Evolutionary conservation across 2,888 invertebrate genomes (phyloP), one percentile per base, ranked within the genome.

Genomic region (Salticus scenicus): DNA sequence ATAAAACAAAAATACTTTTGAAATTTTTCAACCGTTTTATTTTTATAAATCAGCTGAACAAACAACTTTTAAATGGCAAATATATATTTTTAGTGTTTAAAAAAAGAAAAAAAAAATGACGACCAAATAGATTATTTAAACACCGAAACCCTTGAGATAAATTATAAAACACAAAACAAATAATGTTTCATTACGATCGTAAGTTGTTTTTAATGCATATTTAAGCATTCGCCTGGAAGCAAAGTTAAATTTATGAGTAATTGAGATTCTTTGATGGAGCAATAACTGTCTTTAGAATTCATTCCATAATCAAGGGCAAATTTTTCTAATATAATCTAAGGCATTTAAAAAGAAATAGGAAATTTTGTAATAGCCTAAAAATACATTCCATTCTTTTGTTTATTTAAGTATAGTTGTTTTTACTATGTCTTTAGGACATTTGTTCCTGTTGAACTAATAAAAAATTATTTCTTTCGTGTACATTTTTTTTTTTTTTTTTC

Each of bases 141-240:
- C 73, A 67, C 28, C 69, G 57, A 63, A 84, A 77, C 83, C 83
- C 77, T 66, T 73, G 83, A 77, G 83, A 84, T 66, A 84, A 77
- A 84, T 84, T 77, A 84, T 84, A 77, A 83, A 83, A 76, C 76
- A 76, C 66, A 66, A 76, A 84, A 72, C 77, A 77, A 84, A 77
- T 77, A 77, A 84, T 77, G 77, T 84, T 78, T 67, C 83, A 84
- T 77, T 84, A 81, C 69, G 74, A 81, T 74, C 81, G 63, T 70
- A 77, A 84, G 76, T 84, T 84, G 83, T 84, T 84, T 77, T 84
- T 84, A 84, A 84, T 84, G 83, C 83, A 84, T 77, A 84, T 84
- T 77, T 84, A 84, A 77, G 69, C 77, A 66, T 77, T 73, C 73
- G 73, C 83, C 83, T 42, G 66, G 27, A 77, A 77, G 77, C 73